phyloP scores from a whole-genome alignment of 2,888 invertebrate species.

The Drosophila pegasa region DNA sequence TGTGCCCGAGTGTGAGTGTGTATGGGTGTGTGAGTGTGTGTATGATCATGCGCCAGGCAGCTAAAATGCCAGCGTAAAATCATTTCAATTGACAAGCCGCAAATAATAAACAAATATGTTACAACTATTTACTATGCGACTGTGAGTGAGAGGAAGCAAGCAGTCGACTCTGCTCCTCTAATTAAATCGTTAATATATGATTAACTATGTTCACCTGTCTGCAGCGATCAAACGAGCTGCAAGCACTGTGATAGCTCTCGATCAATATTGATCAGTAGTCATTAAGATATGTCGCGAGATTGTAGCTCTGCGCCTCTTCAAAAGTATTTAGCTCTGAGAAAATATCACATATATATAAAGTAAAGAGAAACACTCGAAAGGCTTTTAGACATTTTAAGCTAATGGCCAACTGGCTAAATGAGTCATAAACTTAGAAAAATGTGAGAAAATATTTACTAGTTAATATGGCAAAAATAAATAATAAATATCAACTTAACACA shows the following conservation, averaged over 20 bases:
- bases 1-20: conserved; percentile 20
- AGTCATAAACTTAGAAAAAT: not conserved
- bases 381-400: not conserved
- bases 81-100: conserved; percentile 66
- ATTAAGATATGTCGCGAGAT: no score
- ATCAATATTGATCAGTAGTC: not conserved
- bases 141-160: not conserved
- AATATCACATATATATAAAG: not conserved
- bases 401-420: conserved; percentile 2
- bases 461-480: not conserved
- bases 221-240: not conserved
- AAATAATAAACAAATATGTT: conserved; percentile 55
- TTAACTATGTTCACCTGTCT: conserved; percentile 2
- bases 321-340: not conserved
- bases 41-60: conserved; percentile 68
- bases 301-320: not conserved
- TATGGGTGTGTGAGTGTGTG: conserved; percentile 27
- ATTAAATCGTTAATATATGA: conserved; percentile 12
- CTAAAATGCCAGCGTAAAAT: conserved; percentile 49
- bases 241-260: not conserved
- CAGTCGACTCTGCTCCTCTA: conserved; percentile 2
- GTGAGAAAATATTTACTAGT: not conserved
- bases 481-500: not conserved
- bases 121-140: not conserved
- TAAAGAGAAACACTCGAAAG: not conserved